A percentile compares a stretch with the other conserved stretches of the same genome.
Evolutionary conservation across 2,113 vertebrate genomes (phyloP).

Genomic region (Rhagologus leucostigma): DNA sequence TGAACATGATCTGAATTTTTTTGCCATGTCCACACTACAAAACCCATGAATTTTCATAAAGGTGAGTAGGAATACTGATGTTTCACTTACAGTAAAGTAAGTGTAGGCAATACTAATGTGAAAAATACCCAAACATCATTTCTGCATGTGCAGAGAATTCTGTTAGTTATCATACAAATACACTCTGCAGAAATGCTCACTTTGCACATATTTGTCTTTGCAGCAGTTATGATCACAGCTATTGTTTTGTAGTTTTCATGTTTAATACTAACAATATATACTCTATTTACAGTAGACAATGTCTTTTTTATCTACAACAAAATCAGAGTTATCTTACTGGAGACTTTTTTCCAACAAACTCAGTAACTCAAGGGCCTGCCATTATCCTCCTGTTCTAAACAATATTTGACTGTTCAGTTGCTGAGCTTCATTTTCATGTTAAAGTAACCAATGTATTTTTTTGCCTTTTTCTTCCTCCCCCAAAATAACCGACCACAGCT

Average conservation of each 20-base stretch:
- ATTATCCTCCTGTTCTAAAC: background rate
- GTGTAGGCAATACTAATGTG: background rate
- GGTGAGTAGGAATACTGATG: background rate
- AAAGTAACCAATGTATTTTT: background rate
- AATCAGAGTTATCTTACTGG: background rate
- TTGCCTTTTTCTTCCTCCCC: background rate
- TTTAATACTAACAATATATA: background rate
- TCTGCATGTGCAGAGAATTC: background rate
- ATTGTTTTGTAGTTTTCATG: background rate
- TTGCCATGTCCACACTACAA: background rate
- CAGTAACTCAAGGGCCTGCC: background rate
- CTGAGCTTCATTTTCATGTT: conserved; percentile 41
- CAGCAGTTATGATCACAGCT: background rate
- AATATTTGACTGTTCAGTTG: conserved; percentile 14
- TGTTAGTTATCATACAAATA: background rate
- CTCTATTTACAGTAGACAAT: background rate
- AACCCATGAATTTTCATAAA: background rate
- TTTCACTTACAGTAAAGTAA: background rate
- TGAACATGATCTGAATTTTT: background rate
- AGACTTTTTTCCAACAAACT: background rate
- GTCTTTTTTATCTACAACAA: background rate
- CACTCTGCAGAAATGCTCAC: background rate
- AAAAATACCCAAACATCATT: background rate
- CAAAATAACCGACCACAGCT: conserved; percentile 31
- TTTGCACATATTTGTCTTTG: background rate